Evolutionary conservation across 2,113 vertebrate genomes (phyloP), one percentile per base, ranked within the genome.

Genomic region (Castor canadensis): DNA sequence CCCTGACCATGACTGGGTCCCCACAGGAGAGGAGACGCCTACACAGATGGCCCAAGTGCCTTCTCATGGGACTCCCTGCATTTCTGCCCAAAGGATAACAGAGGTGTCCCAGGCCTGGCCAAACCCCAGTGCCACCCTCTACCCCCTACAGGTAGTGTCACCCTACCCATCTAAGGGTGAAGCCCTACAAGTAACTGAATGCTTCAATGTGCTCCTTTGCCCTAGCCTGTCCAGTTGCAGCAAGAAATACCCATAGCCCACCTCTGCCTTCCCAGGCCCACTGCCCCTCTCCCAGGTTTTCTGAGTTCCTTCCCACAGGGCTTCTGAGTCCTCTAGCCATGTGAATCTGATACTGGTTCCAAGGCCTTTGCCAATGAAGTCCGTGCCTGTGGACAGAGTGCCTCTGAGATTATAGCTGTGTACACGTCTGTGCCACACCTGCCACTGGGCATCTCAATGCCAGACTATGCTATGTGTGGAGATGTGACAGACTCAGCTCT

Each of bases 361-460:
- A 52, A 43, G 15, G 35, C 22, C 43, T 54, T 66, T 67, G 47
- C 43, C 60, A 49, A 3, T 2, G 28, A 20, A 66, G 12, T 15
- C 67, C n/a, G 43, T n/a, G 40, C n/a, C 47, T 86, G 69, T 54
- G 52, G 94, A 54, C 80, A 73, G 67, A 60, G 32, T 1, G 19
- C 15, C 19, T 28, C 43, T 49, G 28, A 79, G 54, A 77, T 38
- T 35, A 58, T 5, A 80, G 86, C 30, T 54, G 16, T 22, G 40
- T 83, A 28, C 43, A 66, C 9, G 0, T 58, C 3, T 35, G 28
- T 20, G 49, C n/a, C 28, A 20, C 13, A 26, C 24, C 73, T 45
- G 83, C n/a, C n/a, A 43, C 26, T 24, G 30, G 2, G 22, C 20
- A 54, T 0, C 52, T 17, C 28, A 15, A 60, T 0, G 3, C 73